These are phyloP conservation scores for Eutrigla gurnardus DNA, from an alignment of 2,797 vertebrate species.

Conservation along the genomic window DNA sequence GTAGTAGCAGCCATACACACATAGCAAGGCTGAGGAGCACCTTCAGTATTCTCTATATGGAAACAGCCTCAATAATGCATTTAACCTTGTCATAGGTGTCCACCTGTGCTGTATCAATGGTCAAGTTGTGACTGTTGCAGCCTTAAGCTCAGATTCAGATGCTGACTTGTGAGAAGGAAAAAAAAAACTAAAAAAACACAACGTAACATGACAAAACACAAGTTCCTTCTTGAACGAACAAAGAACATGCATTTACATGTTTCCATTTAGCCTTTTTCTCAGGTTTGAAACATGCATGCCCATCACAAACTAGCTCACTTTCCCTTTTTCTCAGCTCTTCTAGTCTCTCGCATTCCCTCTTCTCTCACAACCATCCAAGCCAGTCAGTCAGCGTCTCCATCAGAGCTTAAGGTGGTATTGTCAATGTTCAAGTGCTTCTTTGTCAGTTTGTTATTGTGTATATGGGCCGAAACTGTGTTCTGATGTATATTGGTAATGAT, in stretches of 20 bases:
- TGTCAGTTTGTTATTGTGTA: conserved; percentile 84
- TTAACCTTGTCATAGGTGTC: conserved; percentile 76
- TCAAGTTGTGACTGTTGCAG: conserved; percentile 68
- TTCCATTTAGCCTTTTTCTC: conserved; percentile 76
- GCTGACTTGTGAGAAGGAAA: conserved; percentile 60
- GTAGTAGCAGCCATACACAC: conserved; percentile 80
- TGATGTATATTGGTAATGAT: conserved; percentile 83
- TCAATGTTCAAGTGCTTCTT: conserved; percentile 83
- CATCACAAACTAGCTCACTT: conserved; percentile 46
- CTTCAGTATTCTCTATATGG: conserved; percentile 74
- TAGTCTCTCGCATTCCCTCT: conserved; percentile 18
- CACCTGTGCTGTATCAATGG: conserved; percentile 78
- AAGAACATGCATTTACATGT: conserved; percentile 51
- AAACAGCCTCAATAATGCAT: conserved; percentile 77
- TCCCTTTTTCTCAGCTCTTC: conserved; percentile 26
- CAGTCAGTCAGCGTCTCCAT: conserved; percentile 67
- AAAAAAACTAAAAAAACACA: not conserved
- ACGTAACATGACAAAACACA: conserved; percentile 12
- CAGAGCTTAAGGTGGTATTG: conserved; percentile 75
- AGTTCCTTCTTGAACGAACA: conserved; percentile 20
- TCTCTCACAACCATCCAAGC: conserved; percentile 27
- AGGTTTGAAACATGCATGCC: conserved; percentile 73
- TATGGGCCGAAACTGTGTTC: conserved; percentile 83
- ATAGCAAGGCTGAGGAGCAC: conserved; percentile 79
- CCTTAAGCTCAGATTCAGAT: conserved; percentile 72